A percentile compares a stretch with the other conserved stretches of the same genome.
Conservation (phyloP, 1,140 invertebrate genomes). For the Lerema accius region DNA sequence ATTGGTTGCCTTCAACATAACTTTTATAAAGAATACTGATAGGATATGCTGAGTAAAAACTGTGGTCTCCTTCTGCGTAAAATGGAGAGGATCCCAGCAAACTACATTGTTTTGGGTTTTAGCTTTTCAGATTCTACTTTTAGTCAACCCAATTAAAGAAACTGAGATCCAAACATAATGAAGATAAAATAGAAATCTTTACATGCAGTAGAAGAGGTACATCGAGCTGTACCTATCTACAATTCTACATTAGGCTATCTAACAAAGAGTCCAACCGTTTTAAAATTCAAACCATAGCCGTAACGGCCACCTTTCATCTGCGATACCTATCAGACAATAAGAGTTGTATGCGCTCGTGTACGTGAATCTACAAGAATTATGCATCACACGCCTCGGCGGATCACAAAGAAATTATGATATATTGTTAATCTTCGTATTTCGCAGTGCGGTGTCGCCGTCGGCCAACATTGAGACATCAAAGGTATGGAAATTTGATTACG, state of each 20-base stretch:
- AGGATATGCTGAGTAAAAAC: no score
- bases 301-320: conserved; percentile 30
- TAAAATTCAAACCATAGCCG: conserved; percentile 18
- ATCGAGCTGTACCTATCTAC: neutral
- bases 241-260: no score
- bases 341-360: conserved; percentile 14
- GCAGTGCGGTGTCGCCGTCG: neutral
- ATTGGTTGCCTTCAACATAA: no score
- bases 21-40: no score
- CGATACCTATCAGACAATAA: conserved; percentile 28
- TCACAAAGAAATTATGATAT: conserved; percentile 27
- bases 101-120: no score
- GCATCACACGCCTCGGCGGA: conserved; percentile 8
- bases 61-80: no score
- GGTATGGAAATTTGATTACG: conserved; percentile 16
- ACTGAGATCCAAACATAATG: no score
- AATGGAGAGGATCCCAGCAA: no score
- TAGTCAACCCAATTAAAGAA: no score
- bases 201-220: no score
- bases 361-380: conserved; percentile 19
- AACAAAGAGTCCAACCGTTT: conserved; percentile 6
- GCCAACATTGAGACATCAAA: conserved; percentile 1
- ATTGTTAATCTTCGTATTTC: conserved; percentile 19
- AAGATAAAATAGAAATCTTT: no score
- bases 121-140: no score